Evolutionary conservation across 1,140 invertebrate genomes (phyloP).

Genomic region (Zaprionus africanus): DNA sequence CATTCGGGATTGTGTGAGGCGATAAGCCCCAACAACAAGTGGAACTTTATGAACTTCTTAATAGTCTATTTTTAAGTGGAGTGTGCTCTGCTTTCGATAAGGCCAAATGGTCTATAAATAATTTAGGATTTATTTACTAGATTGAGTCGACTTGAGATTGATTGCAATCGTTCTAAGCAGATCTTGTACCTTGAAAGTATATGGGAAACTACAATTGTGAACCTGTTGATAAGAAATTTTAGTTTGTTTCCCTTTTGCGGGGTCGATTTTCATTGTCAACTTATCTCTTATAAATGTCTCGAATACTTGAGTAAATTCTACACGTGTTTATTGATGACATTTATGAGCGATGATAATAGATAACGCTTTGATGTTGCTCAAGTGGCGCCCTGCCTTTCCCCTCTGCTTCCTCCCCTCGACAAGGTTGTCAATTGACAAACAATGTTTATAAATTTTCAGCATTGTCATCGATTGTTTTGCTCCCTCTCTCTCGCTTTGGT

Average conservation of each 20-base stretch:
- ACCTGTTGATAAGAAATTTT: neutral
- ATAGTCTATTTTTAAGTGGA: conserved; percentile 7
- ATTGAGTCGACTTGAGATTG: neutral
- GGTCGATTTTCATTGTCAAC: neutral
- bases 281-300: neutral
- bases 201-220: neutral
- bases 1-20: neutral
- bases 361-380: conserved; percentile 5
- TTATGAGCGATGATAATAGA: conserved; percentile 18
- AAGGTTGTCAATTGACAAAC: conserved; percentile 32
- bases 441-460: conserved; percentile 19
- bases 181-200: neutral
- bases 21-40: conserved; percentile 5
- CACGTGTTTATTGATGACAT: conserved; percentile 13
- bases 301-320: neutral
- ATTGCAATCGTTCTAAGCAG: neutral
- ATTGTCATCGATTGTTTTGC: neutral
- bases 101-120: neutral
- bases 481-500: neutral
- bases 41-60: conserved; percentile 25
- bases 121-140: neutral
- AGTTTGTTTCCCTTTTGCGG: neutral
- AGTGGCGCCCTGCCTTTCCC: neutral
- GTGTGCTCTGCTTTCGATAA: neutral
- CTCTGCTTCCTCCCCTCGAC: neutral